These are phyloP conservation scores for Drosophila kohkoa DNA, from an alignment of 1,140 invertebrate species.

Conservation along the genomic window DNA sequence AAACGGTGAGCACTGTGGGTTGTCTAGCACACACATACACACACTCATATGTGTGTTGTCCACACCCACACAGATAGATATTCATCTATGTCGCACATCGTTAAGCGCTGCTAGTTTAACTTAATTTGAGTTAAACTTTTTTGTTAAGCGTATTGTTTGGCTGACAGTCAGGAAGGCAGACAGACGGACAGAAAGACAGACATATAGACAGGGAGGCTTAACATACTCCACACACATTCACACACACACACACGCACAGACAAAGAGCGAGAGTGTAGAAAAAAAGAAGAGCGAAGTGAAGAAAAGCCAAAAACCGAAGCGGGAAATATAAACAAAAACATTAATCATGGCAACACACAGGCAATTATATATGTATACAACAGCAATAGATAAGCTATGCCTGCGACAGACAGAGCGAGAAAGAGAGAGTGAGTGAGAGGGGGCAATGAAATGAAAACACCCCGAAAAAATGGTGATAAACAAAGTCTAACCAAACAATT, in stretches of 20 bases:
- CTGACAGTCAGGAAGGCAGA: slow-evolving; percentile 31
- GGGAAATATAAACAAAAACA: slow-evolving; percentile 79
- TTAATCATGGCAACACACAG: slow-evolving; percentile 75
- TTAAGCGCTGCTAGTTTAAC: slow-evolving; percentile 82
- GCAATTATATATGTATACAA: slow-evolving; percentile 10
- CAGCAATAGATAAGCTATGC: neutral
- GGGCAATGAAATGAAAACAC: slow-evolving; percentile 37
- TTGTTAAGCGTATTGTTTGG: slow-evolving; percentile 77
- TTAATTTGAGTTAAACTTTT: slow-evolving; percentile 83
- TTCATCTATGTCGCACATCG: slow-evolving; percentile 80
- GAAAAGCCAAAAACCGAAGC: slow-evolving; percentile 48
- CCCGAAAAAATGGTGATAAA: slow-evolving; percentile 20
- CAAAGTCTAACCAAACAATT: slow-evolving; percentile 37
- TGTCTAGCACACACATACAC: slow-evolving; percentile 33
- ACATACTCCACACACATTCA: too few relatives aligned
- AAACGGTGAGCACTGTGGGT: slow-evolving; percentile 25
- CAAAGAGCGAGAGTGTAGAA: neutral
- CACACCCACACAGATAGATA: slow-evolving; percentile 49
- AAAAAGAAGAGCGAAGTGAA: slow-evolving; percentile 21
- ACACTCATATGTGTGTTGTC: slow-evolving; percentile 6
- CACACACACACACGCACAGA: too few relatives aligned
- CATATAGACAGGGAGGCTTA: neutral
- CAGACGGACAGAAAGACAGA: too few relatives aligned
- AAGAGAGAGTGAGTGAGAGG: slow-evolving; percentile 1
- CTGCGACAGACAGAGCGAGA: slow-evolving; percentile 14